A percentile compares a stretch with the other conserved stretches of the same genome.
These are phyloP conservation scores for Pseudonaja textilis DNA, from an alignment of 2,113 vertebrate species.

Conservation along the genomic window DNA sequence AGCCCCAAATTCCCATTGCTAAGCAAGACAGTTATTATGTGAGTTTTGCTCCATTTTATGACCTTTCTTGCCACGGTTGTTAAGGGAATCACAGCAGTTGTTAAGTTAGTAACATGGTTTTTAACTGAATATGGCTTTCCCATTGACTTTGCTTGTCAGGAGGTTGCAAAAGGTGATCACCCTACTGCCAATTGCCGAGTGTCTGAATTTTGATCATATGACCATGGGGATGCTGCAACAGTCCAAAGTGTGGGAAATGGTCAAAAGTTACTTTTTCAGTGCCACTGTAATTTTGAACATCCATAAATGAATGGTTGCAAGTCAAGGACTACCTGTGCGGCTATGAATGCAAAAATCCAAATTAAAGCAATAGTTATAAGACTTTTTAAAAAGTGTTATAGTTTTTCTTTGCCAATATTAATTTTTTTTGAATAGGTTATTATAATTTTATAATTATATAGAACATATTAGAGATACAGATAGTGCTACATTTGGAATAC, in stretches of 20 bases:
- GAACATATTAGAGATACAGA: background rate
- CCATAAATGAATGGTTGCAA: background rate
- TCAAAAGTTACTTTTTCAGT: background rate
- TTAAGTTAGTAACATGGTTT: background rate
- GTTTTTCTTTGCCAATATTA: background rate
- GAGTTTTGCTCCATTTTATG: background rate
- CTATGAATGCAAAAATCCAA: background rate
- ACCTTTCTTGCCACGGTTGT: background rate
- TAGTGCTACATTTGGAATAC: background rate
- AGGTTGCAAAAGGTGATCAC: background rate
- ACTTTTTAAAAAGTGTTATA: background rate
- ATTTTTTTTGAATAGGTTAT: background rate
- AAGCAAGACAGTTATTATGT: background rate
- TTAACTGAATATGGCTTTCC: background rate
- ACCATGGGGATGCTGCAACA: background rate
- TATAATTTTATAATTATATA: background rate
- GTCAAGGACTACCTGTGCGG: background rate
- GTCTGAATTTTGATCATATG: background rate
- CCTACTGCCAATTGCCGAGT: background rate
- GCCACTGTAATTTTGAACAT: background rate
- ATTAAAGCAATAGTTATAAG: background rate
- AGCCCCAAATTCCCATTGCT: background rate
- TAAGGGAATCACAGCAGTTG: background rate
- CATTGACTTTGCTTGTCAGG: background rate
- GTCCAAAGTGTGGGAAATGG: background rate